Conservation (phyloP, 2,888 invertebrate species). For the Dynastes tityus region DNA sequence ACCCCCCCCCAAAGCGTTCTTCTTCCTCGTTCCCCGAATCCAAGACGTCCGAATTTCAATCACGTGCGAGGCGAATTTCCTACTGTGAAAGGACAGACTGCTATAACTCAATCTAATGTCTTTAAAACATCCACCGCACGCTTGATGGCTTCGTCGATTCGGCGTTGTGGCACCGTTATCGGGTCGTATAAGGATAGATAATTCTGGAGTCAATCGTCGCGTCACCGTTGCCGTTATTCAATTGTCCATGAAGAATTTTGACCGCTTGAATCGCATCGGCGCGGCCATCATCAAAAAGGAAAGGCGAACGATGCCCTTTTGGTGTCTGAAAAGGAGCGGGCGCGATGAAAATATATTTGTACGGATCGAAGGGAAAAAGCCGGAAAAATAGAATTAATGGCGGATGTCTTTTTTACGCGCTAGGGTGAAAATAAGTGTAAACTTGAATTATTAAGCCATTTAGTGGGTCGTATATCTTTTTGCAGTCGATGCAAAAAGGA, state of each 20-base stretch:
- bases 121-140: constrained; percentile 25
- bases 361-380: neutral
- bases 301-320: constrained; percentile 2
- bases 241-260: constrained; percentile 33
- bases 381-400: constrained; percentile 25
- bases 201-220: constrained; percentile 23
- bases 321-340: neutral
- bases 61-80: constrained; percentile 29
- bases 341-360: constrained; percentile 14
- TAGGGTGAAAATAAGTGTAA: constrained; percentile 12
- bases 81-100: constrained; percentile 19
- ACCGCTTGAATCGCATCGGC: constrained; percentile 1
- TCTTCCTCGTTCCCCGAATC: neutral
- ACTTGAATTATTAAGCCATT: constrained; percentile 30
- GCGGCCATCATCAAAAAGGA: neutral
- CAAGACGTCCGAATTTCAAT: constrained; percentile 27
- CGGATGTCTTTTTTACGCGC: constrained; percentile 2
- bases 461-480: constrained; percentile 13
- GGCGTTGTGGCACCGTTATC: constrained; percentile 5
- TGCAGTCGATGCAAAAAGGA: constrained; percentile 13
- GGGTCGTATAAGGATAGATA: constrained; percentile 7
- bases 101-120: constrained; percentile 30
- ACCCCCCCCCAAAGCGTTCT: neutral
- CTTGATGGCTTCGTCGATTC: constrained; percentile 16
- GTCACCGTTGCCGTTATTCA: constrained; percentile 10